Evolutionary conservation across 2,888 invertebrate genomes (phyloP).

Genomic region (Ichneumon xanthorius): DNA sequence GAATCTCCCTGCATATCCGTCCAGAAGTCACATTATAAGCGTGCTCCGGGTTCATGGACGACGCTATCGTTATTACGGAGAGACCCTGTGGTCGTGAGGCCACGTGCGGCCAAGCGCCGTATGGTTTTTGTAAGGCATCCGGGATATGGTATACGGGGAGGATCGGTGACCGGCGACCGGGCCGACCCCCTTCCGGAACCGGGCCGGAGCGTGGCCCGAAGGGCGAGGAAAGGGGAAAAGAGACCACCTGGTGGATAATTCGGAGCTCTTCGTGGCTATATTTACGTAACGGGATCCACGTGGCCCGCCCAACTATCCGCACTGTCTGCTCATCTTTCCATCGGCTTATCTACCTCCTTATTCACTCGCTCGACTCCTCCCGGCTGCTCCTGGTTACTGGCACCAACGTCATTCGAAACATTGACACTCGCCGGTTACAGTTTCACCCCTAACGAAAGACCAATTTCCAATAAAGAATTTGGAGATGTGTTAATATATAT

Average conservation of each 20-base stretch:
- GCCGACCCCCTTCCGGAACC: slow-evolving; percentile 43
- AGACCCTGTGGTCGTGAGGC: slow-evolving; percentile 45
- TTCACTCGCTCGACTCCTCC: slow-evolving; percentile 51
- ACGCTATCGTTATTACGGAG: slow-evolving; percentile 65
- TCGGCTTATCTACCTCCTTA: slow-evolving; percentile 70
- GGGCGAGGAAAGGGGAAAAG: slow-evolving; percentile 44
- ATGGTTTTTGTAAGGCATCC: slow-evolving; percentile 75
- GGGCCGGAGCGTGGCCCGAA: slow-evolving; percentile 17
- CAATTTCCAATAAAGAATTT: background rate
- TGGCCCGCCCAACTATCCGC: slow-evolving; percentile 51
- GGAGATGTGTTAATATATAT: background rate
- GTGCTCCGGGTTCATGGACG: slow-evolving; percentile 59
- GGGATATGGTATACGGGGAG: slow-evolving; percentile 36
- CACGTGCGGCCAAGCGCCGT: slow-evolving; percentile 70
- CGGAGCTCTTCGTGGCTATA: slow-evolving; percentile 50
- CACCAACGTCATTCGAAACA: background rate
- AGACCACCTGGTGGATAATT: slow-evolving; percentile 70
- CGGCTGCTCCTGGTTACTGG: slow-evolving; percentile 39
- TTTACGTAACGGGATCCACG: slow-evolving; percentile 71
- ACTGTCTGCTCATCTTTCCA: slow-evolving; percentile 56
- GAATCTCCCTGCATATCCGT: slow-evolving; percentile 56
- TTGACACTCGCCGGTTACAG: background rate
- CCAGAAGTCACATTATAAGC: slow-evolving; percentile 66
- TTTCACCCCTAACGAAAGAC: background rate
- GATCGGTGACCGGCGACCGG: slow-evolving; percentile 54